A percentile compares a stretch with the other conserved stretches of the same genome.
phyloP scores from a whole-genome alignment of 2,888 invertebrate species.

The Autographa gamma region DNA sequence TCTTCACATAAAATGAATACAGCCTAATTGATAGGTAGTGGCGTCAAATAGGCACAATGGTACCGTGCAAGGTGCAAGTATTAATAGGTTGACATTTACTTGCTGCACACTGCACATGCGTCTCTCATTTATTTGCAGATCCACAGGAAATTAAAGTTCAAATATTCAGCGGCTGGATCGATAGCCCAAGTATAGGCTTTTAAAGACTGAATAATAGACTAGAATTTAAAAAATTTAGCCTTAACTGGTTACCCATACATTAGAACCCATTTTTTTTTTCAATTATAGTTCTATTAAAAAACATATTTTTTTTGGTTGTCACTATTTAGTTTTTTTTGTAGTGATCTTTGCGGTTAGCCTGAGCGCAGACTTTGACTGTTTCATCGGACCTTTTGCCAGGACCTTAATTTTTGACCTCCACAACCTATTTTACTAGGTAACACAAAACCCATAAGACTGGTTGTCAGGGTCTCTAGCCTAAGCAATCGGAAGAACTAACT shows the following conservation, averaged over 20 bases:
- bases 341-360: too few relatives aligned
- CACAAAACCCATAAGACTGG: too few relatives aligned
- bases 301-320: too few relatives aligned
- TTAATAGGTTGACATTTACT: constrained; percentile 58
- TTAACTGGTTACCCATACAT: not conserved
- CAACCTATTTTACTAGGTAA: too few relatives aligned
- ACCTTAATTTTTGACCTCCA: too few relatives aligned
- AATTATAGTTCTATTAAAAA: too few relatives aligned
- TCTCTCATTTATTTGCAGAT: constrained; percentile 38
- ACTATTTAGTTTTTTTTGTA: too few relatives aligned
- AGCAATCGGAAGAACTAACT: too few relatives aligned
- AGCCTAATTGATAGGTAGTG: constrained; percentile 40
- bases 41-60: constrained; percentile 44
- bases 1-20: constrained; percentile 35
- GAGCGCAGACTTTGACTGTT: too few relatives aligned
- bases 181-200: not conserved
- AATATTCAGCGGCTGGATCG: constrained; percentile 18
- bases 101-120: constrained; percentile 17
- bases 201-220: not conserved
- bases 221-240: not conserved
- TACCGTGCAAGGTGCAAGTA: constrained; percentile 57
- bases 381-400: too few relatives aligned
- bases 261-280: not conserved
- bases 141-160: constrained; percentile 39
- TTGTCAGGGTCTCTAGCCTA: too few relatives aligned